phyloP scores from a whole-genome alignment of 1,140 invertebrate species.

The Drosophila quadrilineata region DNA sequence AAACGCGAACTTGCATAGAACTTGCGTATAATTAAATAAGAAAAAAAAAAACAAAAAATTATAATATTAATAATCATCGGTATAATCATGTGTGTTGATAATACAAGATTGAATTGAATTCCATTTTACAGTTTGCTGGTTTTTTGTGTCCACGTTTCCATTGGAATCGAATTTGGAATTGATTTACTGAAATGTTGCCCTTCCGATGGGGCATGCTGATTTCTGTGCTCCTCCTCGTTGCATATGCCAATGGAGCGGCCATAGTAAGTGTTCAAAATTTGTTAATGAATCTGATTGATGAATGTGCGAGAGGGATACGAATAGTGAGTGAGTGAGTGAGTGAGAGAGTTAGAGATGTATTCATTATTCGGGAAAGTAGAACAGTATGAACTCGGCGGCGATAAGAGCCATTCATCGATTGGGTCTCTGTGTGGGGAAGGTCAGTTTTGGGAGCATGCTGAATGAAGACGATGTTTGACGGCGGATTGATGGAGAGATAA shows the following conservation, averaged over 20 bases:
- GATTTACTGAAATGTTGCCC: slow-evolving; percentile 73
- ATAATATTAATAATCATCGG: slow-evolving; percentile 3
- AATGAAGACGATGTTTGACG: slow-evolving; percentile 9
- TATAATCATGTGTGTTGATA: slow-evolving; percentile 53
- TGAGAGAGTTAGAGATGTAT: background rate
- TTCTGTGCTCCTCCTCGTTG: slow-evolving; percentile 59
- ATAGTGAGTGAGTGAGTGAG: background rate
- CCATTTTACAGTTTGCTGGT: slow-evolving; percentile 59
- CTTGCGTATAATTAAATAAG: slow-evolving; percentile 32
- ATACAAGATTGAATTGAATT: slow-evolving; percentile 64
- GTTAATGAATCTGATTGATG: slow-evolving; percentile 59
- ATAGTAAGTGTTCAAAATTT: slow-evolving; percentile 71
- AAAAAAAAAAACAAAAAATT: slow-evolving; percentile 19
- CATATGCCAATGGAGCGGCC: slow-evolving; percentile 66
- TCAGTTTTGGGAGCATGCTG: slow-evolving; percentile 57
- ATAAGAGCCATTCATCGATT: slow-evolving; percentile 40
- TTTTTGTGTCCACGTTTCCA: slow-evolving; percentile 45
- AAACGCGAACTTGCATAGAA: slow-evolving; percentile 12
- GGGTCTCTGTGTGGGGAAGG: slow-evolving; percentile 61
- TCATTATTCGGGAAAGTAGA: slow-evolving; percentile 21
- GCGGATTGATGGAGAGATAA: slow-evolving; percentile 28
- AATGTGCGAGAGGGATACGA: no score
- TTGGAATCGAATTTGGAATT: slow-evolving; percentile 60
- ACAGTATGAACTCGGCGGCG: slow-evolving; percentile 54
- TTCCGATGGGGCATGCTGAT: slow-evolving; percentile 72